These are phyloP conservation scores for Sinella curviseta DNA, from an alignment of 1,140 invertebrate species.

Conservation along the genomic window DNA sequence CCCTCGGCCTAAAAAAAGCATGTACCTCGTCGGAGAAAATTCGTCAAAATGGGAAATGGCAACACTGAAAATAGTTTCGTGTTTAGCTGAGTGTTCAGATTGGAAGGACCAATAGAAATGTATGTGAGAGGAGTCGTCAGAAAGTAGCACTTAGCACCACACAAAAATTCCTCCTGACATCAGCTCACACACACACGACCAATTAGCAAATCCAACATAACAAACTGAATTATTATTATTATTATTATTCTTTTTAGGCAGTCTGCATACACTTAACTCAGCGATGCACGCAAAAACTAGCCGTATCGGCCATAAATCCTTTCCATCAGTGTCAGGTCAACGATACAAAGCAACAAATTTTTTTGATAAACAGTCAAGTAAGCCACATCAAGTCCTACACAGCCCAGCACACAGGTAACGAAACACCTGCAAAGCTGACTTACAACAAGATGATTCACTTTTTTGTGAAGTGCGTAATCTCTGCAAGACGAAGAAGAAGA, in stretches of 20 bases:
- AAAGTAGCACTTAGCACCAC: neutral
- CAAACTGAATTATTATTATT: no score
- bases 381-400: no score
- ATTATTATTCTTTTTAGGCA: no score
- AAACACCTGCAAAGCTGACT: no score
- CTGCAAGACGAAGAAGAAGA: neutral
- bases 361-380: neutral
- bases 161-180: neutral
- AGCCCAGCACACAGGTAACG: no score
- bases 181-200: neutral
- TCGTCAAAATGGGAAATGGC: no score
- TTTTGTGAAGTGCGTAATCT: neutral
- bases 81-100: no score
- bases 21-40: no score
- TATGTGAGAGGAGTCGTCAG: no score
- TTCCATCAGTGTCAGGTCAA: conserved; percentile 12
- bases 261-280: neutral
- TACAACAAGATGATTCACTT: neutral
- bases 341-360: neutral
- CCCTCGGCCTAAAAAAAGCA: no score
- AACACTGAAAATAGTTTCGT: no score
- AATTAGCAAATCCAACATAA: neutral
- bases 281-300: neutral
- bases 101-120: no score
- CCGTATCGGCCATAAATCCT: neutral